Evolutionary conservation across 2,888 invertebrate species (phyloP).

Genomic region (Ctena decussata): DNA sequence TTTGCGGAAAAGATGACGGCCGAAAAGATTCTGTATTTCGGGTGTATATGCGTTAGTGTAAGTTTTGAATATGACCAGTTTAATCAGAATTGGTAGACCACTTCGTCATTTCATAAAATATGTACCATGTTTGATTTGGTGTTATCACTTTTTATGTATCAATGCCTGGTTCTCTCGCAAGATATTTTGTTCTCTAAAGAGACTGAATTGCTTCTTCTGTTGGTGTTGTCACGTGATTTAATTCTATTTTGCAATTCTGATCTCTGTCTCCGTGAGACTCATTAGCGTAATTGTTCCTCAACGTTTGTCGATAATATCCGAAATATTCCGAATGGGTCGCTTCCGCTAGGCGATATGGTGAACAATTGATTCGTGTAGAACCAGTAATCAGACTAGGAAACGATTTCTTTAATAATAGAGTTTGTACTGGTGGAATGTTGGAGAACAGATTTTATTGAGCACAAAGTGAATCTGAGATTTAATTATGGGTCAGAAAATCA

Average conservation of each 20-base stretch:
- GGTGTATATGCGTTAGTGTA: too few relatives aligned
- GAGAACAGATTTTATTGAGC: neutral
- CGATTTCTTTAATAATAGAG: constrained; percentile 64
- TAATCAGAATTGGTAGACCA: too few relatives aligned
- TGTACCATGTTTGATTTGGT: too few relatives aligned
- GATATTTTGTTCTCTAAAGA: too few relatives aligned
- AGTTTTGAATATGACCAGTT: too few relatives aligned
- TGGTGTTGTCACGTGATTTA: too few relatives aligned
- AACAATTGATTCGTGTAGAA: constrained; percentile 3
- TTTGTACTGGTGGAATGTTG: neutral
- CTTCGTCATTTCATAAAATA: too few relatives aligned
- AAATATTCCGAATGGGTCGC: constrained; percentile 46
- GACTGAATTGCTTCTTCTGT: too few relatives aligned
- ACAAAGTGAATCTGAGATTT: constrained; percentile 4
- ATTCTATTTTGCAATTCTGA: neutral
- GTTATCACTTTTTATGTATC: too few relatives aligned
- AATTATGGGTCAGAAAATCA: constrained; percentile 33
- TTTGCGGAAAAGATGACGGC: too few relatives aligned
- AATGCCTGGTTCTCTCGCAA: too few relatives aligned
- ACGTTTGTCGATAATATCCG: constrained; percentile 48
- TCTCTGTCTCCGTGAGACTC: constrained; percentile 13
- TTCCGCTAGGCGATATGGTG: constrained; percentile 22
- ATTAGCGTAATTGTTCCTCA: constrained; percentile 50
- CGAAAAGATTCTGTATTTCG: too few relatives aligned
- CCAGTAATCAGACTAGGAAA: constrained; percentile 36